These are phyloP conservation scores for Diaprepes abbreviatus DNA, from an alignment of 2,888 invertebrate species.

Conservation along the genomic window DNA sequence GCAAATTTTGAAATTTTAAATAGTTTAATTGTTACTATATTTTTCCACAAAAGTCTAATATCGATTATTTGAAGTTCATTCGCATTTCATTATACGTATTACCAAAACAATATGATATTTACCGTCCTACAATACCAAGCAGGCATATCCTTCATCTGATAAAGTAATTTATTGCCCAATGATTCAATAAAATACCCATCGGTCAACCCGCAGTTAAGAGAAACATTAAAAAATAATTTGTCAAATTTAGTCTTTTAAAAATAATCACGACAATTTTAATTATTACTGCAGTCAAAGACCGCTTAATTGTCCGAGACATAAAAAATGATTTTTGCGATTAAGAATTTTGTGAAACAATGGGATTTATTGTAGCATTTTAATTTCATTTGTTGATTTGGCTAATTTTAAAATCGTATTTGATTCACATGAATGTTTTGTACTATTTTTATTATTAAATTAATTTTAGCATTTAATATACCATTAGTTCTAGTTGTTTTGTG, in stretches of 20 bases:
- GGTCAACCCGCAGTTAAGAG: constrained; percentile 13
- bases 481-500: too few species aligned
- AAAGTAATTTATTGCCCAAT: constrained; percentile 43
- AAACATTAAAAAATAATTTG: constrained; percentile 31
- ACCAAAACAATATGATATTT: constrained; percentile 9
- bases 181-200: constrained; percentile 37
- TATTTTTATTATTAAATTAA: neutral
- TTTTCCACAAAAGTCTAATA: too few species aligned
- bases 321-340: neutral
- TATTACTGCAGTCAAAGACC: constrained; percentile 19
- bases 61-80: neutral
- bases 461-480: too few species aligned
- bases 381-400: neutral
- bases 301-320: constrained; percentile 10
- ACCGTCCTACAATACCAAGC: neutral
- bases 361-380: neutral
- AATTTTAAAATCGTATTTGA: constrained; percentile 3
- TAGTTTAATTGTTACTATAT: too few species aligned
- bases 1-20: too few species aligned
- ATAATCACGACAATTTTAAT: constrained; percentile 22
- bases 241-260: constrained; percentile 12
- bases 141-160: constrained; percentile 36
- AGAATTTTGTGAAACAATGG: neutral
- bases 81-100: neutral
- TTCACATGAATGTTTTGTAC: neutral